Evolutionary conservation across 2,888 invertebrate species (phyloP).

Genomic region (Strigamia crassipes): DNA sequence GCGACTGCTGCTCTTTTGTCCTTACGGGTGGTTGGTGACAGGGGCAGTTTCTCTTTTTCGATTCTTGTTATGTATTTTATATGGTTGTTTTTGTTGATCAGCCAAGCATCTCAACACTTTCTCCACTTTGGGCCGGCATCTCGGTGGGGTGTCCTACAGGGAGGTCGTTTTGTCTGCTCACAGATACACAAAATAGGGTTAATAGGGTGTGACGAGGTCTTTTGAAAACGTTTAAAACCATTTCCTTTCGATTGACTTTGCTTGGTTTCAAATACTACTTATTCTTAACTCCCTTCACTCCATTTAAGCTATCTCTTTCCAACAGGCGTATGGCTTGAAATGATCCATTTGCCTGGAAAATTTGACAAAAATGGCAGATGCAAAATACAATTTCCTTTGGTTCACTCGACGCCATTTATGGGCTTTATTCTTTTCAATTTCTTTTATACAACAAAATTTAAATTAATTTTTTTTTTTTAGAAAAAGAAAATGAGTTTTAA

Average conservation of each 20-base stretch:
- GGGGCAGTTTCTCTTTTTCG: constrained; percentile 15
- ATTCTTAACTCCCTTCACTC: background rate
- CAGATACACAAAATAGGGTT: constrained; percentile 5
- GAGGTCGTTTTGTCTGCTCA: constrained; percentile 15
- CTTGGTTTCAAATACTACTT: background rate
- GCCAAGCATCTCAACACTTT: constrained; percentile 27
- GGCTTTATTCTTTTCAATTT: too few species aligned
- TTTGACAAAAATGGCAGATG: background rate
- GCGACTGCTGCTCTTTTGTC: constrained; percentile 25
- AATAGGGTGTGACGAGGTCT: constrained; percentile 6
- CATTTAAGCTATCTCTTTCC: background rate
- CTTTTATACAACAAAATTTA: too few species aligned
- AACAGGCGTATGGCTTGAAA: background rate
- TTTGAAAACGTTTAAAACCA: constrained; percentile 6
- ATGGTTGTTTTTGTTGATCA: constrained; percentile 13
- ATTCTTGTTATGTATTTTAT: constrained; percentile 4
- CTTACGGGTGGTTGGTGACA: constrained; percentile 1
- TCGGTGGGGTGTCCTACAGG: constrained; percentile 6
- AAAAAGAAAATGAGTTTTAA: too few species aligned
- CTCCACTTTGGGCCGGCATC: constrained; percentile 19
- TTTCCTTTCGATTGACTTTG: constrained; percentile 32
- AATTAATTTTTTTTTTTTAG: too few species aligned
- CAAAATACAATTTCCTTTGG: too few species aligned
- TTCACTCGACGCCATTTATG: too few species aligned
- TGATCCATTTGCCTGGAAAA: background rate